These are phyloP conservation scores for Yponomeuta plumbellus DNA, from an alignment of 2,888 invertebrate species.

Conservation along the genomic window DNA sequence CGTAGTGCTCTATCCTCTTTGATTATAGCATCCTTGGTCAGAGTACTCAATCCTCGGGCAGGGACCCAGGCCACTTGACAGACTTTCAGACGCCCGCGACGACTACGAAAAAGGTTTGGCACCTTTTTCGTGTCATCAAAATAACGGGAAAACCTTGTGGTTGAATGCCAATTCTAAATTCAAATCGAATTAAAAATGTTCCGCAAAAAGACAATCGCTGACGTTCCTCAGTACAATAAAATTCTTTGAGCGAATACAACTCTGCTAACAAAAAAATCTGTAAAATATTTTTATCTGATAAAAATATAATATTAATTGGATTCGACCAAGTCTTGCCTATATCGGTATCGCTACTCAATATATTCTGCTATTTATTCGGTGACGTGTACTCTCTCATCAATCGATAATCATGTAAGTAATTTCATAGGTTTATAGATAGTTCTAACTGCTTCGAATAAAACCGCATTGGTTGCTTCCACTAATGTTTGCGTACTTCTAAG, in stretches of 20 bases:
- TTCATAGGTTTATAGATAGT: not conserved
- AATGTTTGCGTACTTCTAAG: no score
- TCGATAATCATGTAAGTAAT: not conserved
- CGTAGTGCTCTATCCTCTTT: no score
- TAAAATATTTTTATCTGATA: not conserved
- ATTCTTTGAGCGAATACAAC: not conserved
- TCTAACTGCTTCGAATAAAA: no score
- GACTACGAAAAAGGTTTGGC: no score
- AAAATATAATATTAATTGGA: not conserved
- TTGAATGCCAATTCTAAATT: not conserved
- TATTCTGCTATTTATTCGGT: not conserved
- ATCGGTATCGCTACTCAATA: not conserved
- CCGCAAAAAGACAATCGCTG: not conserved
- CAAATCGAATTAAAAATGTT: not conserved
- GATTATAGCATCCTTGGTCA: no score
- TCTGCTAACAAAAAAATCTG: not conserved
- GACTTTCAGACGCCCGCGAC: no score
- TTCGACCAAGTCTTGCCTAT: not conserved
- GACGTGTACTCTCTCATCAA: not conserved
- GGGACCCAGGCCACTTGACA: no score
- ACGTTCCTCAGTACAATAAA: not conserved
- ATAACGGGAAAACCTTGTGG: no score
- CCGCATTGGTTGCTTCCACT: no score
- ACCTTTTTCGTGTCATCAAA: no score
- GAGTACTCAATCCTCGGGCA: no score